Evolutionary conservation across 2,888 invertebrate species (phyloP).

Genomic region (Abscondita cerata): DNA sequence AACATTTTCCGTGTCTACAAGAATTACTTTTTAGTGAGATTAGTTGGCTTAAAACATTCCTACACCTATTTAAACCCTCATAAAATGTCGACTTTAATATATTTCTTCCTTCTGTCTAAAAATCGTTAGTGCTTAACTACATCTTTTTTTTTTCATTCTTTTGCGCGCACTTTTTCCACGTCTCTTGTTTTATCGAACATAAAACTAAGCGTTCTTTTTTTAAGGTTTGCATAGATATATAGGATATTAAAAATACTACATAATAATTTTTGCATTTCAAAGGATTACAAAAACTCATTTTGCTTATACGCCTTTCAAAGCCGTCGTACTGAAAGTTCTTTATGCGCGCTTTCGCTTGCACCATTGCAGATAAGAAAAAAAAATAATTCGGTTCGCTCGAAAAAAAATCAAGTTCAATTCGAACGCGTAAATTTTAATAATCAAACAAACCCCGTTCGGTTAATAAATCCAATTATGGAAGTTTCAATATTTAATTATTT

Average conservation of each 20-base stretch:
- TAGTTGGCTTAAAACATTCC: slow-evolving; percentile 30
- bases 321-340: slow-evolving; percentile 26
- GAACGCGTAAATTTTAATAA: slow-evolving; percentile 2
- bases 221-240: slow-evolving; percentile 8
- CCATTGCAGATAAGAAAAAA: slow-evolving; percentile 26
- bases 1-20: slow-evolving; percentile 30
- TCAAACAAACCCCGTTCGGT: background rate
- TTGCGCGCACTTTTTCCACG: background rate
- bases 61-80: slow-evolving; percentile 33
- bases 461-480: slow-evolving; percentile 12
- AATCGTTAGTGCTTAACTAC: slow-evolving; percentile 20
- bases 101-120: slow-evolving; percentile 23
- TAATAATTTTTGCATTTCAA: slow-evolving; percentile 27
- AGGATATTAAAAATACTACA: slow-evolving; percentile 24
- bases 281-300: slow-evolving; percentile 26
- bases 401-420: background rate
- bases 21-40: slow-evolving; percentile 32
- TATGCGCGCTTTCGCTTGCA: slow-evolving; percentile 25
- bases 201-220: slow-evolving; percentile 7
- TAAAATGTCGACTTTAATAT: slow-evolving; percentile 29
- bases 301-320: slow-evolving; percentile 24
- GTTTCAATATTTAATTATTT: slow-evolving; percentile 16
- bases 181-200: background rate
- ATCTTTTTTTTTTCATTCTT: slow-evolving; percentile 2
- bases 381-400: slow-evolving; percentile 12